Conservation (phyloP, 2,797 vertebrate genomes). For the Myotis myotis region DNA sequence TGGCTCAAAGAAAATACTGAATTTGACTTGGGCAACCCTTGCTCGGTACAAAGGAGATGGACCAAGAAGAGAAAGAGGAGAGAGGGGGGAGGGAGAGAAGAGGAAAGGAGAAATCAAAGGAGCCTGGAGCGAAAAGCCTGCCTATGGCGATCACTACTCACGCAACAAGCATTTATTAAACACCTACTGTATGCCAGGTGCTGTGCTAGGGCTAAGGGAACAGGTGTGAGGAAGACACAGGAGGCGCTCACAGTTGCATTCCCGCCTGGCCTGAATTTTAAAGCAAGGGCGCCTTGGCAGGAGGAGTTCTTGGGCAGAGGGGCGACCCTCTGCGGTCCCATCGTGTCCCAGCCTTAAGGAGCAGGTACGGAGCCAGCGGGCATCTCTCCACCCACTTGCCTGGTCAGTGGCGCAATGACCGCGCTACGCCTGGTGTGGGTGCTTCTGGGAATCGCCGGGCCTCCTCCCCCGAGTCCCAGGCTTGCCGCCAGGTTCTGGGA, state of each 20-base stretch:
- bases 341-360: background rate
- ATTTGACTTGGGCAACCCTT: background rate
- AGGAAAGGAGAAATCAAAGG: background rate
- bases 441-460: background rate
- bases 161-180: background rate
- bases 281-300: background rate
- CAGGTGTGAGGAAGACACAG: background rate
- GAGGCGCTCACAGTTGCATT: background rate
- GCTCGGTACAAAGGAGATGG: background rate
- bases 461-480: too few relatives aligned
- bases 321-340: background rate
- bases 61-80: background rate
- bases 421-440: background rate
- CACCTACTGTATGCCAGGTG: background rate
- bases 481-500: background rate
- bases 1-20: background rate
- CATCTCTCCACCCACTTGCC: background rate
- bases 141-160: background rate
- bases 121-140: background rate
- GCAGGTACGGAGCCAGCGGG: too few relatives aligned
- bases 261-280: background rate
- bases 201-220: background rate
- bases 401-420: background rate
- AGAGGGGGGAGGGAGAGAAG: background rate
- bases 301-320: background rate